Base-by-base conservation (phyloP, 35 echinoderm and acorn worm genomes). In the Amphiura filiformis region DNA sequence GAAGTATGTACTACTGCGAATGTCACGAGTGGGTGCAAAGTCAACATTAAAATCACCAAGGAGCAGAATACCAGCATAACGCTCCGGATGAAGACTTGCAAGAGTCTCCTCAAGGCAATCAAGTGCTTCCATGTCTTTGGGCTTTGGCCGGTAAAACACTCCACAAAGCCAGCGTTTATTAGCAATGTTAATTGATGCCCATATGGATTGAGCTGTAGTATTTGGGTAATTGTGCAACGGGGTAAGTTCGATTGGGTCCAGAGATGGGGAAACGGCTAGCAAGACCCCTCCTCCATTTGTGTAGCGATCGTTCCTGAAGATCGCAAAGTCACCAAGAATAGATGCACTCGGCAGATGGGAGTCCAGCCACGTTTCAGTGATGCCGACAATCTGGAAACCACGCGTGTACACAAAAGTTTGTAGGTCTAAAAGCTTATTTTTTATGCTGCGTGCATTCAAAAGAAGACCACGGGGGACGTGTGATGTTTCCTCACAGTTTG, bases 11-110 rank as follows among this genome's bases (percentile, higher is more conserved):
- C 61, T 47, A 30, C 4, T 18, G 15, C 17, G 61, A 5, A 70
- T 30, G 61, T 70, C 4, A 47, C 41, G 41, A 47, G 41, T 70
- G 61, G 61, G 26, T 70, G 17, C 61, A 18, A 70, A 70, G 26
- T 70, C 61, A 30, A 70, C 61, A 70, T 70, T 70, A 70, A 70
- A 70, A n/a, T 70, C 61, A 70, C 61, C 61, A 30, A 70, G 61
- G 15, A 70, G 28, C 2, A 11, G 26, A 23, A 23, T 70, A 30
- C 61, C 61, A 70, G 61, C 61, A 70, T 15, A 70, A 26, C 28
- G 7, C 61, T 70, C 61, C 1, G 61, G 61, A 1, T 70, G 9
- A 70, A 70, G 28, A 15, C n/a, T 70, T 70, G 9, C 28, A 4
- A 70, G 61, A 70, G 26, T 70, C 28, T 70, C 61, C 28, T 70